These are phyloP conservation scores for Lordiphosa stackelbergi DNA, from an alignment of 1,140 invertebrate genomes.

Conservation along the genomic window DNA sequence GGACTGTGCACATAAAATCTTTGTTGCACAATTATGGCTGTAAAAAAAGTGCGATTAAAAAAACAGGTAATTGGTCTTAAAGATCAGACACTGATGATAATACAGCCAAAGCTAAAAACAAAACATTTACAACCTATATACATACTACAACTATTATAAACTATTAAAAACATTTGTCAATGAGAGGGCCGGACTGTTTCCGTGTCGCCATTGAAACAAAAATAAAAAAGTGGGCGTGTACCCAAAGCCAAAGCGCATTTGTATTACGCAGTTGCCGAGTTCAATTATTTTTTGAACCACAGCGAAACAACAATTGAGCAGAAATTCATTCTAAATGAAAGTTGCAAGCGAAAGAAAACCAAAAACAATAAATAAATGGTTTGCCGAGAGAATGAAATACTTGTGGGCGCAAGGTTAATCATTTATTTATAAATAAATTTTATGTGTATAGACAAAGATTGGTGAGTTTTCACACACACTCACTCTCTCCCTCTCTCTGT, in stretches of 20 bases:
- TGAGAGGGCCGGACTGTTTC: constrained; percentile 56
- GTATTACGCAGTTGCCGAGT: constrained; percentile 38
- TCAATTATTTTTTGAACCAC: neutral
- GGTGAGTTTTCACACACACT: constrained; percentile 14
- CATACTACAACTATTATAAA: constrained; percentile 15
- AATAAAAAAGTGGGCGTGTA: constrained; percentile 39
- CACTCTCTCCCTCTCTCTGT: neutral
- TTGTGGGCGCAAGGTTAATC: constrained; percentile 50
- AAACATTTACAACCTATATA: constrained; percentile 8
- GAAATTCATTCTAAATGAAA: constrained; percentile 19
- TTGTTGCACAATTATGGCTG: too few species aligned
- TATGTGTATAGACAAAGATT: constrained; percentile 37
- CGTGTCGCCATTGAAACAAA: constrained; percentile 44
- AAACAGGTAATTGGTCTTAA: too few species aligned
- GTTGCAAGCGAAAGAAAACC: constrained; percentile 35
- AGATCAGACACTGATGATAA: too few species aligned
- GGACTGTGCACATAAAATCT: too few species aligned
- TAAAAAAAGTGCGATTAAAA: too few species aligned
- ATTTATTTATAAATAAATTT: constrained; percentile 67
- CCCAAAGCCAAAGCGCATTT: constrained; percentile 5
- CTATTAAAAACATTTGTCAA: constrained; percentile 17
- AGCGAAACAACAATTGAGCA: constrained; percentile 7
- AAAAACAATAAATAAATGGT: constrained; percentile 29
- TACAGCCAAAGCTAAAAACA: neutral
- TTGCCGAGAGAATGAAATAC: constrained; percentile 13